phyloP scores from a whole-genome alignment of 2,113 vertebrate species.

The Scomber scombrus region DNA sequence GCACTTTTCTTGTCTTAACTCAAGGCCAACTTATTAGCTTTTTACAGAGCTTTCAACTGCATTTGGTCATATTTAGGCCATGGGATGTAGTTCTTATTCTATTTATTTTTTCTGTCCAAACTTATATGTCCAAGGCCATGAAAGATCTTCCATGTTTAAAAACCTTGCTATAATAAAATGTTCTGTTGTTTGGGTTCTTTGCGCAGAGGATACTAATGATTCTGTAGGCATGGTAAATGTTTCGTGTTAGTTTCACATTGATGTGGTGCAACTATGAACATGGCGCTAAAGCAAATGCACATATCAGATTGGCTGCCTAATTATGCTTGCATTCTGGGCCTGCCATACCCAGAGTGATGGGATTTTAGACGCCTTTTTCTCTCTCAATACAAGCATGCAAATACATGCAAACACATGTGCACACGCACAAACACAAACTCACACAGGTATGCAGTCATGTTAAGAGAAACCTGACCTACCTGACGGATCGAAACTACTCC shows the following conservation, averaged over 20 bases:
- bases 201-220: no score
- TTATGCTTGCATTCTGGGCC: constrained; percentile 66
- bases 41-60: no score
- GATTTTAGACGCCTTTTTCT: constrained; percentile 73
- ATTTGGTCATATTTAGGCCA: no score
- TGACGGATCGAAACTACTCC: constrained; percentile 90
- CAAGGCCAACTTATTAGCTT: no score
- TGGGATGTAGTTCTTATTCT: no score
- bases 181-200: no score
- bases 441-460: constrained; percentile 83
- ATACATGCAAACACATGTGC: constrained; percentile 55
- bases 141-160: no score
- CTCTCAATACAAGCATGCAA: constrained; percentile 62
- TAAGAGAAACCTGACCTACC: constrained; percentile 89
- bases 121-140: no score
- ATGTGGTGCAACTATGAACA: constrained; percentile 33
- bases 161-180: no score
- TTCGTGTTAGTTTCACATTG: background rate
- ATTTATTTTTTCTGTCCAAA: no score
- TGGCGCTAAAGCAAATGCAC: constrained; percentile 49
- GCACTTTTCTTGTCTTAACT: no score
- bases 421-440: constrained; percentile 17
- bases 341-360: constrained; percentile 69
- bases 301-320: constrained; percentile 45
- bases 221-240: no score